Conservation (phyloP, 2,113 vertebrate genomes). For the Brachypteracias leptosomus region DNA sequence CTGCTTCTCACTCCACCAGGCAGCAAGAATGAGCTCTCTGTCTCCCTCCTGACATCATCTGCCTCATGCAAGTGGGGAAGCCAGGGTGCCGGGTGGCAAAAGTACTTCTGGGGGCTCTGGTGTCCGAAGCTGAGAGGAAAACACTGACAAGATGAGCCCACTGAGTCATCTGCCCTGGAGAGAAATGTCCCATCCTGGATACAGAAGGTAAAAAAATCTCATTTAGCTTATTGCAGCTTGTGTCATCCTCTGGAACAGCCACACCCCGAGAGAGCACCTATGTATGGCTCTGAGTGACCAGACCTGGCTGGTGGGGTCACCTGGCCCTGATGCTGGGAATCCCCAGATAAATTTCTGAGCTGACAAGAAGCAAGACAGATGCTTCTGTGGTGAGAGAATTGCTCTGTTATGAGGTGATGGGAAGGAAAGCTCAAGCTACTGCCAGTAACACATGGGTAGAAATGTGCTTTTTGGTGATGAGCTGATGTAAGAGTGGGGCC, state of each 20-base stretch:
- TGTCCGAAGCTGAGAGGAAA: background rate
- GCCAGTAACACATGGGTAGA: background rate
- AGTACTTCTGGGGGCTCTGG: background rate
- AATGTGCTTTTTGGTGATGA: background rate
- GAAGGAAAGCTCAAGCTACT: background rate
- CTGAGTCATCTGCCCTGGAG: background rate
- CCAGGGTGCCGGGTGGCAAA: background rate
- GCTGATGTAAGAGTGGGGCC: background rate
- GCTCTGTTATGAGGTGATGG: rapidly evolving
- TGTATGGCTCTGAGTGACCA: rapidly evolving
- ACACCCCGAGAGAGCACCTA: rapidly evolving
- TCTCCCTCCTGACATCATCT: rapidly evolving
- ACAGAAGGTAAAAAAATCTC: background rate
- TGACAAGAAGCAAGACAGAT: background rate
- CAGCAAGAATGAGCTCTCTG: background rate
- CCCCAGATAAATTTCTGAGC: background rate
- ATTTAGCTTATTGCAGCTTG: background rate
- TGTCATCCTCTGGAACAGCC: background rate
- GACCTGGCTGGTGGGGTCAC: background rate
- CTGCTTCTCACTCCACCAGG: background rate
- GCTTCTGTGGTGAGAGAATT: background rate
- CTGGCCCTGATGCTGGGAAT: background rate
- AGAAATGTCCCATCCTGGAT: background rate
- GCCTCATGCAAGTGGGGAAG: background rate
- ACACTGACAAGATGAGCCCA: background rate